These are phyloP conservation scores for Apamea crenata DNA, from an alignment of 2,888 invertebrate genomes.

Conservation along the genomic window DNA sequence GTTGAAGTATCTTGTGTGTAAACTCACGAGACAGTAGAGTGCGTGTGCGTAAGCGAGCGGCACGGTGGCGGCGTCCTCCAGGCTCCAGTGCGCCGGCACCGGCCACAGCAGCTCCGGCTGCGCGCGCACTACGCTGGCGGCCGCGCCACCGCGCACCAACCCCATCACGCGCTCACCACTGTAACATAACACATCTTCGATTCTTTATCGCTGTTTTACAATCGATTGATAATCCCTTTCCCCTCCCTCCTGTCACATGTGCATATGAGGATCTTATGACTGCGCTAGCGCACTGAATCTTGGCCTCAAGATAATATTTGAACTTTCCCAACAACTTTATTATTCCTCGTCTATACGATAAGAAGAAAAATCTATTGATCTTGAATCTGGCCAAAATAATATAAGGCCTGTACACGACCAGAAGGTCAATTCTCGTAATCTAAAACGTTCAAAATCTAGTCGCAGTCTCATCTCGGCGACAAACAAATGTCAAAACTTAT, in stretches of 20 bases:
- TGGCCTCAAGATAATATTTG: neutral
- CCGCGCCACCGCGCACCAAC: constrained; percentile 86
- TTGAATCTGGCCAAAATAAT: constrained; percentile 1
- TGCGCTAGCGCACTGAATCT: neutral
- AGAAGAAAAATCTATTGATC: neutral
- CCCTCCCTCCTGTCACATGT: too few relatives aligned
- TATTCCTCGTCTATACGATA: neutral
- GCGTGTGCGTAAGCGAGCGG: constrained; percentile 93
- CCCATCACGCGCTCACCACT: constrained; percentile 92
- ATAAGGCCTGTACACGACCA: too few relatives aligned
- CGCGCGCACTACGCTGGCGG: constrained; percentile 89
- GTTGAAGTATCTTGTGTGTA: neutral
- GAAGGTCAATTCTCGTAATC: too few relatives aligned
- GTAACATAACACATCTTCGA: neutral
- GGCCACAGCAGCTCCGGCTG: constrained; percentile 91
- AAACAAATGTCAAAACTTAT: too few relatives aligned
- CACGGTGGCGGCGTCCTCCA: constrained; percentile 94
- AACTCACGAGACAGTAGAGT: constrained; percentile 79
- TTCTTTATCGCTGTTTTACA: neutral
- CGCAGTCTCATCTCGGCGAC: too few relatives aligned
- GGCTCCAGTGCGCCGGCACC: constrained; percentile 92
- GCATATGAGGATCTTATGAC: neutral
- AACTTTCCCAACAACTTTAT: neutral
- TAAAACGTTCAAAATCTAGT: too few relatives aligned
- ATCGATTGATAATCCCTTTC: neutral